These are phyloP conservation scores for Ischnus inquisitorius DNA, from an alignment of 2,888 invertebrate species.

Conservation along the genomic window DNA sequence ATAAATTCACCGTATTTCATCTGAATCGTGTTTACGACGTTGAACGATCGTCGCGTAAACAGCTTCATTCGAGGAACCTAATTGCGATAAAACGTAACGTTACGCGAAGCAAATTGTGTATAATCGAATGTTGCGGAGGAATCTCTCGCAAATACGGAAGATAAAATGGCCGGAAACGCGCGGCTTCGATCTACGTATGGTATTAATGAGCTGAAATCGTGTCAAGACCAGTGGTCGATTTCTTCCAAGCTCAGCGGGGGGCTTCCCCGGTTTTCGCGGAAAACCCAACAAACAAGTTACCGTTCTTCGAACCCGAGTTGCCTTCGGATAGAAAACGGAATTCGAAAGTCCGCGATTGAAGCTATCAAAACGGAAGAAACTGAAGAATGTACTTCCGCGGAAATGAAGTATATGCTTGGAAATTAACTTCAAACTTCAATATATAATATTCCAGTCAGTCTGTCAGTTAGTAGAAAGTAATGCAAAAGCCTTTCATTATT, in stretches of 20 bases:
- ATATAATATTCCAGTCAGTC: too few relatives aligned
- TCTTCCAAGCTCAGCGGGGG: background rate
- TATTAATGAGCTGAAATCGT: conserved; percentile 18
- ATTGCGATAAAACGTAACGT: background rate
- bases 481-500: too few relatives aligned
- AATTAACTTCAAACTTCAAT: too few relatives aligned
- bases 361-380: too few relatives aligned
- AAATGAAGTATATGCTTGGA: too few relatives aligned
- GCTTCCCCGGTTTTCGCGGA: too few relatives aligned
- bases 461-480: too few relatives aligned
- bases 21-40: background rate
- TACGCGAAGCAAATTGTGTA: background rate
- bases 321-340: background rate
- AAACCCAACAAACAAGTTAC: background rate
- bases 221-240: conserved; percentile 18
- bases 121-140: background rate
- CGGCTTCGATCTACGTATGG: background rate
- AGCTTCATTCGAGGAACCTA: background rate
- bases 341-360: too few relatives aligned
- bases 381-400: too few relatives aligned
- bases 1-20: background rate
- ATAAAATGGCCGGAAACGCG: background rate
- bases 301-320: conserved; percentile 8
- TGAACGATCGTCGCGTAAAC: background rate
- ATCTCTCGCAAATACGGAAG: background rate